A percentile compares a stretch with the other conserved stretches of the same genome.
phyloP scores from a whole-genome alignment of 2,888 invertebrate genomes.

The Lepidochrysops patricia region DNA sequence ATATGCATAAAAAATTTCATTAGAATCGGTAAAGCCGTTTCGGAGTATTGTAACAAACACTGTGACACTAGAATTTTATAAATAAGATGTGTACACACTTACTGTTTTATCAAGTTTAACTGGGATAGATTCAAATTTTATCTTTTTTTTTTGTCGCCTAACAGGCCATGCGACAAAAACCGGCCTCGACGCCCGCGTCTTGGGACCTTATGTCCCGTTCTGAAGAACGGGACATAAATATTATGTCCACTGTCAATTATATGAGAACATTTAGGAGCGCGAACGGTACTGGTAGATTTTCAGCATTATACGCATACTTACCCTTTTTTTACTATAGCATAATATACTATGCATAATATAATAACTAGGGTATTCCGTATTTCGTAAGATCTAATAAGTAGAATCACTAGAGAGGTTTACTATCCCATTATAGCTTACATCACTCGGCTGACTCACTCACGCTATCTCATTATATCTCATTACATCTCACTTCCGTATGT shows the following conservation, averaged over 20 bases:
- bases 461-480: not conserved
- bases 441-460: not conserved
- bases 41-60: too few relatives aligned
- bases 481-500: constrained; percentile 1
- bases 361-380: not conserved
- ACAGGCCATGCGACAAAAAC: not conserved
- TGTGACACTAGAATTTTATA: too few relatives aligned
- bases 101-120: not conserved
- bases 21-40: too few relatives aligned
- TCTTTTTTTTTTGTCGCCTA: not conserved
- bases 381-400: not conserved
- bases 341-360: not conserved
- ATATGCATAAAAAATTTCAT: too few relatives aligned
- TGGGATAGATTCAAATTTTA: too few relatives aligned
- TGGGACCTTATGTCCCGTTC: not conserved
- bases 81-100: too few relatives aligned
- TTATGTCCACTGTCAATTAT: not conserved
- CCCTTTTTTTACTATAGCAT: too few relatives aligned
- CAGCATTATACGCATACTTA: too few relatives aligned
- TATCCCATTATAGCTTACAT: not conserved
- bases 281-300: too few relatives aligned
- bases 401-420: not conserved
- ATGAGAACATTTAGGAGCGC: too few relatives aligned
- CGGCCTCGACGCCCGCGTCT: not conserved
- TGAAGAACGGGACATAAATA: not conserved